Conservation (phyloP, 2,888 invertebrate species). For the Frankliniella fusca region DNA sequence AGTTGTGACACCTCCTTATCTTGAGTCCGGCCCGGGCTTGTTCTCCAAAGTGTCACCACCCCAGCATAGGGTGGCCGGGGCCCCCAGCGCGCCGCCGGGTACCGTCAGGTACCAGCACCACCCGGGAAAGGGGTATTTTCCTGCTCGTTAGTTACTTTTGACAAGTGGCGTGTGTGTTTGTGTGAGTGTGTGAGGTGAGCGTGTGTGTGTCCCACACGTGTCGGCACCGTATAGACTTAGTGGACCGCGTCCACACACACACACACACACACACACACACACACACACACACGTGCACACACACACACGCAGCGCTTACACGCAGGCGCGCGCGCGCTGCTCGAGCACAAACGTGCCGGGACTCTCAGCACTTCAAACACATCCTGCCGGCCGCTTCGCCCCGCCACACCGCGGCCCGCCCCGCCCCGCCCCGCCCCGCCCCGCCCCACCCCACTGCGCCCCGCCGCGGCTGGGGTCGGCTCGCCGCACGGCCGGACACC, state of each 20-base stretch:
- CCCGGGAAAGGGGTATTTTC: neutral
- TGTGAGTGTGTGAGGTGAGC: neutral
- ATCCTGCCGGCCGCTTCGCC: neutral
- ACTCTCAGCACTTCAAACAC: conserved; percentile 19
- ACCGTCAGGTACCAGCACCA: neutral
- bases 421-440: neutral
- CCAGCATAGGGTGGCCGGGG: too few species aligned
- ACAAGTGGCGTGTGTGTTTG: neutral
- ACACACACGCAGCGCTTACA: neutral
- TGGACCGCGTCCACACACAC: neutral
- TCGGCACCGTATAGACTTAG: conserved; percentile 9
- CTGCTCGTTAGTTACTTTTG: conserved; percentile 26
- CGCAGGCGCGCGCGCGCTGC: neutral
- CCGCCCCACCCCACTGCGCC: neutral
- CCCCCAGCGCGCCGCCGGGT: too few species aligned
- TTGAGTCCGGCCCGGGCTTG: neutral
- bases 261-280: neutral
- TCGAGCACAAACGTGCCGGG: neutral
- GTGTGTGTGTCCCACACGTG: conserved; percentile 15
- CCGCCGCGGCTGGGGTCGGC: neutral
- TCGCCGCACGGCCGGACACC: conserved; percentile 18
- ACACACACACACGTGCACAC: neutral
- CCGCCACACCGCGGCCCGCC: neutral
- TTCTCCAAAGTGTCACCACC: too few species aligned
- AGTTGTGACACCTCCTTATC: too few species aligned